Percentiles rank a stretch among this genome's conserved stretches.
phyloP scores from a whole-genome alignment of 1,140 invertebrate species.

The Aphaenogaster ashmeadi region DNA sequence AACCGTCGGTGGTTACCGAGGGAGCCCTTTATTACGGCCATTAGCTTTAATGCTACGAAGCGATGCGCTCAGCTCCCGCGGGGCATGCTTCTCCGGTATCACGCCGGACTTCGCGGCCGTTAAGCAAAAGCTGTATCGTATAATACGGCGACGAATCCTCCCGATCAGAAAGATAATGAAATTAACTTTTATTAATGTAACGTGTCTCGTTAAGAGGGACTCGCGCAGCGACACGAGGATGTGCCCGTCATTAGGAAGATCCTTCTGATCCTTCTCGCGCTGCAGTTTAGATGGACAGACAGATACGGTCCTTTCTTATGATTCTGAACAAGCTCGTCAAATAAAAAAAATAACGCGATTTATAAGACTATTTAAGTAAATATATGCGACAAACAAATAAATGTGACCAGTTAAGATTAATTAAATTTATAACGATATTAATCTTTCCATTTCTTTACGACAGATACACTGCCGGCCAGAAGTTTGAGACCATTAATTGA shows the following conservation, averaged over 20 bases:
- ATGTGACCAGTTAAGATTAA: background rate
- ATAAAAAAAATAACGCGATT: background rate
- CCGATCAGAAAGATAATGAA: conserved; percentile 53
- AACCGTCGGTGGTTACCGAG: conserved; percentile 10
- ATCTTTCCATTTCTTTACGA: background rate
- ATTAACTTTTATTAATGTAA: conserved; percentile 52
- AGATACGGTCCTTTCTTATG: background rate
- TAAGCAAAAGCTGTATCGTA: conserved; percentile 25
- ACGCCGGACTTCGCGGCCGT: conserved; percentile 1
- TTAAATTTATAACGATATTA: background rate
- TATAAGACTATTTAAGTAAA: background rate
- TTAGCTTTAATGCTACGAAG: conserved; percentile 48
- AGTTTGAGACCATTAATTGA: too few species aligned
- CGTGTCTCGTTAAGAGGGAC: conserved; percentile 33
- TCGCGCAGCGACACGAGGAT: conserved; percentile 7
- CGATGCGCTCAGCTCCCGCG: background rate
- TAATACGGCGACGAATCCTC: conserved; percentile 10
- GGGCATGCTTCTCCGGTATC: background rate
- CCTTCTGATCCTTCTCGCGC: conserved; percentile 23
- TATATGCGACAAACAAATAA: background rate
- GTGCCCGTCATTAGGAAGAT: conserved; percentile 21
- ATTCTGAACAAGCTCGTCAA: background rate
- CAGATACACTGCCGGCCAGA: background rate
- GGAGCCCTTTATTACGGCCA: conserved; percentile 44
- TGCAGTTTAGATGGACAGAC: conserved; percentile 42